phyloP scores from a whole-genome alignment of 2,888 invertebrate genomes.

The Pristionchus entomophagus region DNA sequence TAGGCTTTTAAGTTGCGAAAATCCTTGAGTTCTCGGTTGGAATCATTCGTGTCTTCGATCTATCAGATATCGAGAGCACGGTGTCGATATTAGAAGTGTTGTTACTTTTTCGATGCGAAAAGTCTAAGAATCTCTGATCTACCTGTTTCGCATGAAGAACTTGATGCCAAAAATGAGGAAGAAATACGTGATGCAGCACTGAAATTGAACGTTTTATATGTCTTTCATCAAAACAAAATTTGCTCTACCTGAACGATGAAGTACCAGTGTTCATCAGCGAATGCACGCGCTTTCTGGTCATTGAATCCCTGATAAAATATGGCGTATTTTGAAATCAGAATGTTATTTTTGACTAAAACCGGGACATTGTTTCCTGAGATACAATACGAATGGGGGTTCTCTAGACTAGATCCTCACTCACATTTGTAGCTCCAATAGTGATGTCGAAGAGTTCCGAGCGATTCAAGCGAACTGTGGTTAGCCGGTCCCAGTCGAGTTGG shows the following conservation, averaged over 20 bases:
- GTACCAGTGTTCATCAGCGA: constrained; percentile 32
- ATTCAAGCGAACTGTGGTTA: not conserved
- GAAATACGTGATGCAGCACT: constrained; percentile 66
- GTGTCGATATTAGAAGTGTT: too few species aligned
- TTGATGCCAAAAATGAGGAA: constrained; percentile 72
- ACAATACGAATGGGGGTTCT: too few species aligned
- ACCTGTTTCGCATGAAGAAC: constrained; percentile 66
- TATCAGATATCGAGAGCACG: too few species aligned
- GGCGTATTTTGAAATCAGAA: too few species aligned
- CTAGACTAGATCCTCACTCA: not conserved
- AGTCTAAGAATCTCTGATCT: not conserved
- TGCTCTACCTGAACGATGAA: constrained; percentile 28
- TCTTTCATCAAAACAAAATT: not conserved
- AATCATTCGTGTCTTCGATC: too few species aligned
- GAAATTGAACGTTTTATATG: not conserved
- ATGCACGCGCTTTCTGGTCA: constrained; percentile 18
- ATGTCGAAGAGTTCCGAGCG: not conserved
- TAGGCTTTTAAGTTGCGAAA: too few species aligned
- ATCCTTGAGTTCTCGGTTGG: too few species aligned
- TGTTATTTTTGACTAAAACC: too few species aligned
- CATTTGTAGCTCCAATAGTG: not conserved
- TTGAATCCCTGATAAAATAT: constrained; percentile 38
- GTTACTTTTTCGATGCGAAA: not conserved
- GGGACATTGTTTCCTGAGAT: not conserved
- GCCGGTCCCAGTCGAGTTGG: not conserved